A percentile compares a stretch with the other conserved stretches of the same genome.
Conservation (phyloP, 2,797 vertebrate species). For the Dryobates pubescens region DNA sequence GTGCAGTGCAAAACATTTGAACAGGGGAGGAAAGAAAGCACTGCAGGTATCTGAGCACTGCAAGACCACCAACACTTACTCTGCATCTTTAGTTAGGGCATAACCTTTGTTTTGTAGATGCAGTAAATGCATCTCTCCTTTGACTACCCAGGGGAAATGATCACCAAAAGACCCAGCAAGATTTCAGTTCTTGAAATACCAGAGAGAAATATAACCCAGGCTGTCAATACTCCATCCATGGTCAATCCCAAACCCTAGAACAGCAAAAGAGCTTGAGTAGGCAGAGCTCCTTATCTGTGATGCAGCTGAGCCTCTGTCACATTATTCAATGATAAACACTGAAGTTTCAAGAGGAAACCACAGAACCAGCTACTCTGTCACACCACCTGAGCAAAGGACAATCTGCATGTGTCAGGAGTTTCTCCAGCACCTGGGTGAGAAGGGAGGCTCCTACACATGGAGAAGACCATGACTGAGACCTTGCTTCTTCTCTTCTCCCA, state of each 20-base stretch:
- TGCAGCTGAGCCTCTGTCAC: neutral
- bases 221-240: fast-evolving
- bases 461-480: neutral
- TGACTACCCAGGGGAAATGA: neutral
- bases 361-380: neutral
- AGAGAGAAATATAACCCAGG: neutral
- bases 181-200: neutral
- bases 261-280: neutral
- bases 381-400: neutral
- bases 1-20: neutral
- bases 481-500: neutral
- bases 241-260: neutral
- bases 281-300: neutral
- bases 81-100: neutral
- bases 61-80: neutral
- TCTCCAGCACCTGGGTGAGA: neutral
- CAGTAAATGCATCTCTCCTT: neutral
- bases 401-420: neutral
- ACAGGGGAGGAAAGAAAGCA: neutral
- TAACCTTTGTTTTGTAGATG: neutral
- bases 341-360: neutral
- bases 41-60: neutral
- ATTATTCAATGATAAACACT: neutral
- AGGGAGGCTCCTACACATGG: neutral
- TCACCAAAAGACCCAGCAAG: neutral